These are phyloP conservation scores for Tonatia bakeri DNA, from an alignment of 2,113 vertebrate species.

Conservation along the genomic window DNA sequence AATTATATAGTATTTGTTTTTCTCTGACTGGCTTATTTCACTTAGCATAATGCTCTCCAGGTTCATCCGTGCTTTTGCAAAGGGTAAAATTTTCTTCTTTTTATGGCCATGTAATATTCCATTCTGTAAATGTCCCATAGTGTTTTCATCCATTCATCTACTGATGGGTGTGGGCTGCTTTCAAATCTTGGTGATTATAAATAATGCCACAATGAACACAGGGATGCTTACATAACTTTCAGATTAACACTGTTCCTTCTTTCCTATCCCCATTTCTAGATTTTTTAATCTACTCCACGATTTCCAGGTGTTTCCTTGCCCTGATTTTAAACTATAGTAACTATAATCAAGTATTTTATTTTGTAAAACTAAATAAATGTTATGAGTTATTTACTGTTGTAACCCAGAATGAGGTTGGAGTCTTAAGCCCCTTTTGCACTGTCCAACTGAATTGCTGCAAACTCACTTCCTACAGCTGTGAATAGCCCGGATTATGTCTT, in stretches of 20 bases:
- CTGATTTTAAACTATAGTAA: not conserved
- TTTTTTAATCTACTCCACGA: not conserved
- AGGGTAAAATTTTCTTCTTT: too few relatives aligned
- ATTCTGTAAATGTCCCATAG: too few relatives aligned
- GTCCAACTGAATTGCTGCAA: not conserved
- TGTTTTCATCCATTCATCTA: too few relatives aligned
- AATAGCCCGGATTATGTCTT: not conserved
- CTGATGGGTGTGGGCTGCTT: too few relatives aligned
- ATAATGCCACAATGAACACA: too few relatives aligned
- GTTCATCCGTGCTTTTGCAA: too few relatives aligned
- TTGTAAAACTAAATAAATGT: not conserved
- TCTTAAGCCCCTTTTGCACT: not conserved
- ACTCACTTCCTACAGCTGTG: not conserved
- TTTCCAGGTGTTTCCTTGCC: not conserved
- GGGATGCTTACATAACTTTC: too few relatives aligned
- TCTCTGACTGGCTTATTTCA: too few relatives aligned
- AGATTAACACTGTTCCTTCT: not conserved
- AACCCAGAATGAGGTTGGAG: not conserved
- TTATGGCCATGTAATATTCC: too few relatives aligned
- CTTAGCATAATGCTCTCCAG: too few relatives aligned
- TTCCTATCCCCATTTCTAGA: not conserved
- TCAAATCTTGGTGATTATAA: too few relatives aligned
- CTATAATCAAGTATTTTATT: not conserved
- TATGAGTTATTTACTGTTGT: not conserved
- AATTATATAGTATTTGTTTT: too few relatives aligned